Conservation (phyloP, 2,113 vertebrate genomes). For the Perca flavescens region DNA sequence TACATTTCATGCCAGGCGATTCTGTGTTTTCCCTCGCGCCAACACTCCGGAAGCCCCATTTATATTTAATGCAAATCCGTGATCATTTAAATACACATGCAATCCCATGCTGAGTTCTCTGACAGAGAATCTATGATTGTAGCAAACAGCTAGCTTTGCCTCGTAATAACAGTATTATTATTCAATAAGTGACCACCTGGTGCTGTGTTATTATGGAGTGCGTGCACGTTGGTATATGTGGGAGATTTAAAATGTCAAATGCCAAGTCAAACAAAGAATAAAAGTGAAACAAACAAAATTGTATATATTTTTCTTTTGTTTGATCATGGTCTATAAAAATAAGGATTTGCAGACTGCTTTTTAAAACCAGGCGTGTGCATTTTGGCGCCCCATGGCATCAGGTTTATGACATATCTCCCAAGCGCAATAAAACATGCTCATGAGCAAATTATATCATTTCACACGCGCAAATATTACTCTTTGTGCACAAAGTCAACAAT, state of each 20-base stretch:
- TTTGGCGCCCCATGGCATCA: too few species aligned
- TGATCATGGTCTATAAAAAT: too few species aligned
- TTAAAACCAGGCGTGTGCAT: too few species aligned
- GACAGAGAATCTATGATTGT: conserved; percentile 7
- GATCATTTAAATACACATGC: conserved; percentile 36
- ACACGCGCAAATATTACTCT: too few species aligned
- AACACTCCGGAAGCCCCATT: conserved; percentile 7
- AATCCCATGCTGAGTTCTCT: conserved; percentile 13
- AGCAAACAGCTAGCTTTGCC: not conserved
- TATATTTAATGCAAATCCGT: conserved; percentile 54
- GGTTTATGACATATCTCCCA: too few species aligned
- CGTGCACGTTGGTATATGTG: not conserved
- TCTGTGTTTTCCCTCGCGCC: not conserved
- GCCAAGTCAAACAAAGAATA: not conserved
- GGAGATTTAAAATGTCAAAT: not conserved
- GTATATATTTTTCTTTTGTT: not conserved
- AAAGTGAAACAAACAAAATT: not conserved
- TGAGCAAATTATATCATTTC: too few species aligned
- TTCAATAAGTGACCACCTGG: not conserved
- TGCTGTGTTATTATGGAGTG: not conserved
- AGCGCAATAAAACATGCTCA: too few species aligned
- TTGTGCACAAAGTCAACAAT: too few species aligned
- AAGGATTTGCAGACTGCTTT: too few species aligned
- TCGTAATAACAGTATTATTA: not conserved
- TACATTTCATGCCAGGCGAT: conserved; percentile 41